Evolutionary conservation across 2,797 vertebrate genomes (phyloP).

Genomic region (Lophotriccus pileatus): DNA sequence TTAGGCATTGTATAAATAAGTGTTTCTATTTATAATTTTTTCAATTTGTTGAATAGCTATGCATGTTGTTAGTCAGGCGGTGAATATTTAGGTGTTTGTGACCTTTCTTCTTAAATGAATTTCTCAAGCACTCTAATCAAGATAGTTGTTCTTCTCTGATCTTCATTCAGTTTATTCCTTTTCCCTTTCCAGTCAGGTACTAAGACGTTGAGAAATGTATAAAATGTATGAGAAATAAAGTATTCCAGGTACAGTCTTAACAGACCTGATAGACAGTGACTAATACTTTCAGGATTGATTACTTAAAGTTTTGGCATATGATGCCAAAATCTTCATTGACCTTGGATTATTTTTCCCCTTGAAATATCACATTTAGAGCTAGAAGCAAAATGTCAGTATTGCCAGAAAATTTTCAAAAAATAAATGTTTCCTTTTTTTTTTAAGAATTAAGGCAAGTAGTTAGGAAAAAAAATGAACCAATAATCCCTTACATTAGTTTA

Average conservation of each 20-base stretch:
- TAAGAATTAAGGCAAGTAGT: background rate
- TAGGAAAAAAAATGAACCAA: background rate
- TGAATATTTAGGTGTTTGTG: background rate
- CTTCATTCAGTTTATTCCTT: background rate
- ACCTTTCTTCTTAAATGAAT: background rate
- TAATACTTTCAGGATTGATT: slow-evolving; percentile 2
- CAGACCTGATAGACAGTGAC: background rate
- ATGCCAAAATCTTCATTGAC: background rate
- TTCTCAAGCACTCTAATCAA: background rate
- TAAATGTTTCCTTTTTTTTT: background rate
- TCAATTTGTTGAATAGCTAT: background rate
- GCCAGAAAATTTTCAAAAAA: background rate
- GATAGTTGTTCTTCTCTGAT: background rate
- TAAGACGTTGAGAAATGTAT: background rate
- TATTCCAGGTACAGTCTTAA: background rate
- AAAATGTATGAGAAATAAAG: no score
- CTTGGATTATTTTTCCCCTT: background rate
- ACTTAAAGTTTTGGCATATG: background rate
- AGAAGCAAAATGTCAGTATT: background rate
- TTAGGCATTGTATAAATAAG: background rate
- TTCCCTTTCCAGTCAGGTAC: background rate
- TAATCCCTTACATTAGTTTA: background rate
- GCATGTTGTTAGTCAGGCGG: background rate
- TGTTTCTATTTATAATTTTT: background rate
- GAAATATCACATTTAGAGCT: background rate